Evolutionary conservation across 2,113 vertebrate species (phyloP), one percentile per base, ranked within the genome.

Genomic region (Picathartes gymnocephalus): DNA sequence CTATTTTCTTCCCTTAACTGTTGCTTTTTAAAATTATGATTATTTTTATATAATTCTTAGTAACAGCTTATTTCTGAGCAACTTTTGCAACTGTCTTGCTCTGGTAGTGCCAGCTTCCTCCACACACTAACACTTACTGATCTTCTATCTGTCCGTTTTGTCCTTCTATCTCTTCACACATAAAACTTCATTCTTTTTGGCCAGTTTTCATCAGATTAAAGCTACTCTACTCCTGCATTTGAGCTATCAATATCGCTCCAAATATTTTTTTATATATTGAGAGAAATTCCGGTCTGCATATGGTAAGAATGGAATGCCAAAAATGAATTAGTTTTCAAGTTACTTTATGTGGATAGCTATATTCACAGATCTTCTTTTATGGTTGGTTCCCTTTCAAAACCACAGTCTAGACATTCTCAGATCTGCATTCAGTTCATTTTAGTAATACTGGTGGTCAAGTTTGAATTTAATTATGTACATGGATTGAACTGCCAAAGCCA

Each of bases 401-500:
- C 90, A 66, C 92, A 81, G 92, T 95, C 95, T 95, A 95, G 92
- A 95, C 93, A 35, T 91, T 81, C 44, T 65, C 21, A 89, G 48
- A 39, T 89, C 61, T 92, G 48, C 51, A 39, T 25, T 84, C 28
- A 14, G 40, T 76, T 93, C 22, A 28, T 28, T 73, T 64, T 76
- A 19, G 6, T 70, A 80, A 66, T 58, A 33, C 31, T 69, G 44
- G 31, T 64, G 28, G 42, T 84, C 47, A 68, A 19, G 30, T 81
- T 81, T 81, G 42, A 89, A 70, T 83, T 92, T 57, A 71, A 73
- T 89, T 33, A 47, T 14, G 11, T 33, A 74, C 3, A 2, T 42
- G 37, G n/a, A 74, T n/a, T 78, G 62, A 81, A 89, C 39, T 40
- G 47, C 35, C 7, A 84, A 81, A 92, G 44, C 14, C 68, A 58